Evolutionary conservation across 30 jellyfish, hydroid and myxozoan species (phyloP).

Genomic region (Aurelia sp.): DNA sequence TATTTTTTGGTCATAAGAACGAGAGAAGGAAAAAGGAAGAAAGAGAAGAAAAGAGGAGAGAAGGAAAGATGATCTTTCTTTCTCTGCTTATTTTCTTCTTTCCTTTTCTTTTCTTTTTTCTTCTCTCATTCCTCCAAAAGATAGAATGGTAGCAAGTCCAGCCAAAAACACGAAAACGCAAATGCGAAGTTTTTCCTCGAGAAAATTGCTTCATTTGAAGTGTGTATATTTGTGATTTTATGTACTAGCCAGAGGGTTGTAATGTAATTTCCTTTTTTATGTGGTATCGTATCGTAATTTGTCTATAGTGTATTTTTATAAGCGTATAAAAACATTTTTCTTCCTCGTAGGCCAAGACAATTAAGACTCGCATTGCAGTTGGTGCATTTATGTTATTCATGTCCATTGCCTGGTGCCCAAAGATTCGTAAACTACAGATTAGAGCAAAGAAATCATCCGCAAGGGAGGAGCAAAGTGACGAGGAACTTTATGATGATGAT

Average conservation of each 20-base stretch:
- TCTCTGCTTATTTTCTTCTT: background rate
- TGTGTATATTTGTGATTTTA: background rate
- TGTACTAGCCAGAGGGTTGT: background rate
- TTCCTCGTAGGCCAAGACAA: conserved; percentile 5
- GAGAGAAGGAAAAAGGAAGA: too few species aligned
- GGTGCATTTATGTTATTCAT: conserved; percentile 20
- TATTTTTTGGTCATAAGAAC: too few species aligned
- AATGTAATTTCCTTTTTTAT: background rate
- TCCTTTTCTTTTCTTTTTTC: background rate
- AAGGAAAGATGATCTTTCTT: too few species aligned
- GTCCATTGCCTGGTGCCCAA: conserved; percentile 90
- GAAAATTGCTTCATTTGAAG: too few species aligned
- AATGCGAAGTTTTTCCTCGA: too few species aligned
- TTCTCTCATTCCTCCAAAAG: background rate
- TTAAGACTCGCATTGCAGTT: conserved; percentile 9
- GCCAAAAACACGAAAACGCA: too few species aligned
- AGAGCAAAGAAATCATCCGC: conserved; percentile 14
- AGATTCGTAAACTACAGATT: conserved; percentile 65
- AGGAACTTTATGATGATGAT: conserved; percentile 5
- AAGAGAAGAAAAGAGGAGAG: too few species aligned
- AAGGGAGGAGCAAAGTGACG: background rate
- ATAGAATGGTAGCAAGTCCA: background rate
- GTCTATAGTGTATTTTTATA: background rate
- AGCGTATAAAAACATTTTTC: too few species aligned
- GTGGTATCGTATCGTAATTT: background rate